phyloP scores from a whole-genome alignment of 2,113 vertebrate species.

The Butastur rufipennis region DNA sequence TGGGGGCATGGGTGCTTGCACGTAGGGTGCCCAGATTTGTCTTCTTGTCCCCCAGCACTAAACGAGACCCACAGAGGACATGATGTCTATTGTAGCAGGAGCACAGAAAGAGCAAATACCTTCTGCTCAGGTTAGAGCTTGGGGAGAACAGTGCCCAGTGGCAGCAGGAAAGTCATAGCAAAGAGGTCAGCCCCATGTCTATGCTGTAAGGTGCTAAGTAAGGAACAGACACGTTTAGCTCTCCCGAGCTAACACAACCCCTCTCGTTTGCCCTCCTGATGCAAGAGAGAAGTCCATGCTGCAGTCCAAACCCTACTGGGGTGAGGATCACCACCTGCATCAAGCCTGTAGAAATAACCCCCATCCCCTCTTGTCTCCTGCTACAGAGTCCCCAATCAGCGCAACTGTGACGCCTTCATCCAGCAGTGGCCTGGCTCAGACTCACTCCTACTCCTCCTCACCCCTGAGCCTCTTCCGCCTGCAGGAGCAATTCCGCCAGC shows the following conservation, averaged over 20 bases:
- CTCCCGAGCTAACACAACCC: neutral
- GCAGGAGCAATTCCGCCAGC: constrained; percentile 98
- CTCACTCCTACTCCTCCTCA: constrained; percentile 95
- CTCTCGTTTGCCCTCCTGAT: neutral
- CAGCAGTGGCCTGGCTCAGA: constrained; percentile 78
- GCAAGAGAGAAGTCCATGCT: neutral
- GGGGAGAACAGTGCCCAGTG: neutral
- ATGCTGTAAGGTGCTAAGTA: neutral
- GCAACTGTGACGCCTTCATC: constrained; percentile 78
- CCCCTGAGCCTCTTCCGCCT: constrained; percentile 97
- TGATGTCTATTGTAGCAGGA: neutral
- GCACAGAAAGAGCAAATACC: neutral
- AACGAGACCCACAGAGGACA: neutral
- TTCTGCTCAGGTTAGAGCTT: neutral
- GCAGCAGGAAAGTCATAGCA: neutral
- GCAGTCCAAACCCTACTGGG: neutral
- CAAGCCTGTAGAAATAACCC: neutral
- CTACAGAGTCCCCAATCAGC: constrained; percentile 85
- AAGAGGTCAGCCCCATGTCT: neutral
- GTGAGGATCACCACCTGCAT: neutral
- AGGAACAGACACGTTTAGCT: neutral
- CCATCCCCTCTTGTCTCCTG: constrained; percentile 31
- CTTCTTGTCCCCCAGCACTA: neutral
- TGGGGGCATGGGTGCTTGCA: fast-evolving
- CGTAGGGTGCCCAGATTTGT: neutral